Conservation (phyloP, 2,113 vertebrate genomes). For the Festucalex cinctus region DNA sequence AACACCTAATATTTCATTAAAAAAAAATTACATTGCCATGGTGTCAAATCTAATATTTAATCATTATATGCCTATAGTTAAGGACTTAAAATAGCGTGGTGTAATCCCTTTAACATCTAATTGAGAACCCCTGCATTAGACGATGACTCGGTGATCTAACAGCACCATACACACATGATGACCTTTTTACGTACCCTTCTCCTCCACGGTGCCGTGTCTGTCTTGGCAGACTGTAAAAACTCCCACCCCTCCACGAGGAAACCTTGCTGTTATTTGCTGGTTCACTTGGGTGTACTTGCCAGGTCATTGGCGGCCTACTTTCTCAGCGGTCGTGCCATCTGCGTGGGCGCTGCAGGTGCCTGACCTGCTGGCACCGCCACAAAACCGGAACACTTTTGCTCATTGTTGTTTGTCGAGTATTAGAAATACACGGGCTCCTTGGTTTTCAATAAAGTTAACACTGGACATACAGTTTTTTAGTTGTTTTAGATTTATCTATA, state of each 20-base stretch:
- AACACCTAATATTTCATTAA: no score
- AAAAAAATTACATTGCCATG: no score
- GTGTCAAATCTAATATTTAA: no score
- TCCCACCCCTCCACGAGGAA: neutral
- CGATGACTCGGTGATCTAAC: neutral
- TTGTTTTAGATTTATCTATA: no score
- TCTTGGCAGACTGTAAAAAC: constrained; percentile 24
- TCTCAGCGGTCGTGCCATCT: constrained; percentile 54
- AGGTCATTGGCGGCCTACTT: constrained; percentile 47
- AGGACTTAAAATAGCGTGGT: no score
- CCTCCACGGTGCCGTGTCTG: constrained; percentile 23
- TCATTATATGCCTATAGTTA: no score
- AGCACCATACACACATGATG: constrained; percentile 9
- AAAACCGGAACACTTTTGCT: constrained; percentile 55
- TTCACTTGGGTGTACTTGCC: constrained; percentile 31
- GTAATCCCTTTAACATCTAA: neutral
- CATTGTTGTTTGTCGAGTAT: constrained; percentile 23
- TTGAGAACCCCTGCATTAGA: neutral
- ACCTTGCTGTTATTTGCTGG: constrained; percentile 26
- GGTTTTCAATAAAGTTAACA: neutral
- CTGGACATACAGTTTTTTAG: no score
- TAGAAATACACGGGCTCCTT: neutral
- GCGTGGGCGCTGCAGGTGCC: constrained; percentile 50
- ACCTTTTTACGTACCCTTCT: constrained; percentile 17
- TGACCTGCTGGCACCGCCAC: constrained; percentile 57